Percentiles rank a stretch among this genome's conserved stretches.
phyloP scores from a whole-genome alignment of 1,140 invertebrate genomes.

The fruit fly (Drosophila melanogaster) region DNA sequence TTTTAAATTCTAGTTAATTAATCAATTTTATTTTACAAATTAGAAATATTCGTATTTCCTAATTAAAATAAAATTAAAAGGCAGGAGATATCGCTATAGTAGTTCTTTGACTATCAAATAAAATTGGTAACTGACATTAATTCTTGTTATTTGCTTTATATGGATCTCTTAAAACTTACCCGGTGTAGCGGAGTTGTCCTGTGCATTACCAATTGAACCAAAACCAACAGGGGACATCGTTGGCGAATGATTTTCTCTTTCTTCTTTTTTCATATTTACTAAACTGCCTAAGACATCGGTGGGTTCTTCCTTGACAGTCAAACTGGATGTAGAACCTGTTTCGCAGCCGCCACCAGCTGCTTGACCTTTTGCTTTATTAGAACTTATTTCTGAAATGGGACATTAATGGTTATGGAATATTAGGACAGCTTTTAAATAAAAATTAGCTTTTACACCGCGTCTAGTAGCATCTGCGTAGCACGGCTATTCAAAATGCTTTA shows the following conservation, averaged over 20 bases:
- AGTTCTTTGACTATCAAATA: too few relatives aligned
- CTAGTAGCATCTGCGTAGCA: too few relatives aligned
- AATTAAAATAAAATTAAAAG: too few relatives aligned
- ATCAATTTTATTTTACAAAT: too few relatives aligned
- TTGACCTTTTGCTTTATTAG: constrained; percentile 26
- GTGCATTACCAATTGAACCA: constrained; percentile 54
- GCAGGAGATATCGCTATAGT: too few relatives aligned
- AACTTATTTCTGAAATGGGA: constrained; percentile 8
- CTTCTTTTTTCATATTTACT: constrained; percentile 77
- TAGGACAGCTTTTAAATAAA: too few relatives aligned
- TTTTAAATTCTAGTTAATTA: too few relatives aligned
- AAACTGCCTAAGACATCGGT: constrained; percentile 50
- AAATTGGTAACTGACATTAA: too few relatives aligned
- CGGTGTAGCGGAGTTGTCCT: constrained; percentile 39
- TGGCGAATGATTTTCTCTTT: constrained; percentile 66
- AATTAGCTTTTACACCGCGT: too few relatives aligned
- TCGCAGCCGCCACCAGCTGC: constrained; percentile 7
- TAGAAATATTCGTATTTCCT: too few relatives aligned
- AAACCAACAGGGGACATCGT: constrained; percentile 75
- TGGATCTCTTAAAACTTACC: constrained; percentile 28
- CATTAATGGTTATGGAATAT: not conserved
- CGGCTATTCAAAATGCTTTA: too few relatives aligned
- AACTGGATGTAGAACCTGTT: constrained; percentile 3
- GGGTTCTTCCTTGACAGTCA: constrained; percentile 67
- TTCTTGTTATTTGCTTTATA: too few relatives aligned